Conservation (phyloP, 2,888 invertebrate genomes). For the Troglohyphantes excavatus region DNA sequence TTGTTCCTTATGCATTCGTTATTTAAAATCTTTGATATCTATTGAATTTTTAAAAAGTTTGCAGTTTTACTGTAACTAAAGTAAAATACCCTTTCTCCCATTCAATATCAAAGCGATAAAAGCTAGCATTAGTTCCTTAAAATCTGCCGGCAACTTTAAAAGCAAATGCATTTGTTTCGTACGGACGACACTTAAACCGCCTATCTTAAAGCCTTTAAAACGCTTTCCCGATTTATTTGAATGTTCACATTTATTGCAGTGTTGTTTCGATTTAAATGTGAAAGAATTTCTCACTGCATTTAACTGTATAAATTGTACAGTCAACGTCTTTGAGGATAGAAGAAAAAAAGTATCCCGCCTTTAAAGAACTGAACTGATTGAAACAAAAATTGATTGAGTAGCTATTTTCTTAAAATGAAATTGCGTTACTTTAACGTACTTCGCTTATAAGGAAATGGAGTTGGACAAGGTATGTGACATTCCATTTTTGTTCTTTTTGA, state of each 20-base stretch:
- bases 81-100: slow-evolving; percentile 12
- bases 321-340: too few relatives aligned
- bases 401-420: slow-evolving; percentile 35
- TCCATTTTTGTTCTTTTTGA: neutral
- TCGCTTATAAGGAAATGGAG: slow-evolving; percentile 17
- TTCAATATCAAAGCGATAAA: slow-evolving; percentile 35
- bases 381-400: slow-evolving; percentile 53
- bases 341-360: neutral
- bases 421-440: slow-evolving; percentile 21
- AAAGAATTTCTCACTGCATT: slow-evolving; percentile 38
- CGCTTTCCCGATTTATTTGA: slow-evolving; percentile 42
- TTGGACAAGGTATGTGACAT: slow-evolving; percentile 17
- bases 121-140: slow-evolving; percentile 32
- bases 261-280: slow-evolving; percentile 26
- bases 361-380: slow-evolving; percentile 4
- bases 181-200: slow-evolving; percentile 15
- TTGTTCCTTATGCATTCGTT: too few relatives aligned
- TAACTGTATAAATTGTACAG: neutral
- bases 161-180: slow-evolving; percentile 30
- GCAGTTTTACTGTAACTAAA: slow-evolving; percentile 22
- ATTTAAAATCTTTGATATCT: too few relatives aligned
- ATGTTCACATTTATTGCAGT: slow-evolving; percentile 29
- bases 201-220: slow-evolving; percentile 36
- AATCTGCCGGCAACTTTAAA: neutral
- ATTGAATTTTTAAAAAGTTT: slow-evolving; percentile 20